These are phyloP conservation scores for Murina feae DNA, from an alignment of 2,113 vertebrate species.

Conservation along the genomic window DNA sequence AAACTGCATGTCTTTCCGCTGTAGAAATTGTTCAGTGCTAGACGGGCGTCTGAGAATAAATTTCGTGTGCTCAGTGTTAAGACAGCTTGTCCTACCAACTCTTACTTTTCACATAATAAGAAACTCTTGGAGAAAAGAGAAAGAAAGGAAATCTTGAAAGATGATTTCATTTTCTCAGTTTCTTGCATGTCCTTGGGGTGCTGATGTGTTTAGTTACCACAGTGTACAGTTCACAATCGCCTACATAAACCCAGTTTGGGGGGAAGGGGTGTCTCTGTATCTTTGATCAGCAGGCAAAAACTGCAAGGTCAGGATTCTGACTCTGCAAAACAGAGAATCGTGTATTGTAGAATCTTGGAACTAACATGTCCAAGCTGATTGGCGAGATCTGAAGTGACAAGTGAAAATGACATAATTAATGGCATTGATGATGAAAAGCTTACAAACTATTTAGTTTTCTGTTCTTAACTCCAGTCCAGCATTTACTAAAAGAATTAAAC, in stretches of 20 bases:
- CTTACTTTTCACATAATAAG: conserved; percentile 4
- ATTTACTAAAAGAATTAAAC: conserved; percentile 47
- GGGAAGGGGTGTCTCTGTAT: neutral
- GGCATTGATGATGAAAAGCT: neutral
- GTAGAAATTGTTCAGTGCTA: neutral
- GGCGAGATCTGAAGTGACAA: neutral
- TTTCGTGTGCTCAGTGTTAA: neutral
- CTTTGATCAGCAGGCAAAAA: neutral
- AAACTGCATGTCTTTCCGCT: neutral
- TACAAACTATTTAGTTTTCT: neutral
- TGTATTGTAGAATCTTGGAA: neutral
- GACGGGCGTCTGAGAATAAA: neutral
- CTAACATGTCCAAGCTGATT: neutral
- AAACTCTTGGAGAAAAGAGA: neutral
- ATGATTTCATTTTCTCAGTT: neutral
- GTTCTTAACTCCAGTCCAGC: conserved; percentile 5
- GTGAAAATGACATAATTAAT: neutral
- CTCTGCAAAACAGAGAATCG: neutral
- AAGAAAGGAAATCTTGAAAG: conserved; percentile 15
- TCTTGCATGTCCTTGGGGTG: neutral
- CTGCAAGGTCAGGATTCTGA: neutral
- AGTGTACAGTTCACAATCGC: neutral
- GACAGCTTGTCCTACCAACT: neutral
- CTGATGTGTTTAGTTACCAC: neutral
- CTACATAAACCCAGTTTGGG: neutral